A percentile compares a stretch with the other conserved stretches of the same genome.
Evolutionary conservation across 1,140 invertebrate genomes (phyloP).

Genomic region (Neelides sp.): DNA sequence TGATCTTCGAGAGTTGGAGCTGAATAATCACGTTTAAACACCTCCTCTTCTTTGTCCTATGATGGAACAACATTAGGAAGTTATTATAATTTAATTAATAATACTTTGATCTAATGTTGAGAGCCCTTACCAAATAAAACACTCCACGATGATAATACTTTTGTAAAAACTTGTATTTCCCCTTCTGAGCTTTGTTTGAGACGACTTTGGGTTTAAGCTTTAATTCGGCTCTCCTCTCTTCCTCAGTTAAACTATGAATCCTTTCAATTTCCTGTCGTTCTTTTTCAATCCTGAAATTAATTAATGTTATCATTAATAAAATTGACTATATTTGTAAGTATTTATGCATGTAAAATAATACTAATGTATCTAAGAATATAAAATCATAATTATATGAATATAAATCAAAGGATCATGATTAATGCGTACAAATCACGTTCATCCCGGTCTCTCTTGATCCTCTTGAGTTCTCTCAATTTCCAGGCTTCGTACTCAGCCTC

Average conservation of each 20-base stretch:
- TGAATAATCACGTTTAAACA: conserved; percentile 90
- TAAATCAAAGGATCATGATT: conserved; percentile 3
- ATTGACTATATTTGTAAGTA: neutral
- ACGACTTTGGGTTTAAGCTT: conserved; percentile 84
- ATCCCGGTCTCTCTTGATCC: conserved; percentile 90
- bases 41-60: conserved; percentile 77
- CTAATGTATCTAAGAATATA: conserved; percentile 5
- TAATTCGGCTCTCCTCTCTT: conserved; percentile 77
- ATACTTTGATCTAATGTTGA: neutral
- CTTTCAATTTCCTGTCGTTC: conserved; percentile 84
- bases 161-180: conserved; percentile 98
- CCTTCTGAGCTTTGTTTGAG: conserved; percentile 91
- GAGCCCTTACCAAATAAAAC: conserved; percentile 64
- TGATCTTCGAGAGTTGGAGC: conserved; percentile 96
- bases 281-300: conserved; percentile 54
- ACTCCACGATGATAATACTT: conserved; percentile 99
- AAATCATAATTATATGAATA: neutral
- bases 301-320: neutral
- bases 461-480: conserved; percentile 91
- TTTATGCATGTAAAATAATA: neutral
- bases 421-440: conserved; percentile 72
- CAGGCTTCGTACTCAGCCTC: conserved; percentile 95
- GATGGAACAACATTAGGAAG: neutral
- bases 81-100: neutral
- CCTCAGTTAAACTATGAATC: conserved; percentile 88